These are phyloP conservation scores for Scaptomyza tumidula DNA, from an alignment of 2,888 invertebrate genomes.

Conservation along the genomic window DNA sequence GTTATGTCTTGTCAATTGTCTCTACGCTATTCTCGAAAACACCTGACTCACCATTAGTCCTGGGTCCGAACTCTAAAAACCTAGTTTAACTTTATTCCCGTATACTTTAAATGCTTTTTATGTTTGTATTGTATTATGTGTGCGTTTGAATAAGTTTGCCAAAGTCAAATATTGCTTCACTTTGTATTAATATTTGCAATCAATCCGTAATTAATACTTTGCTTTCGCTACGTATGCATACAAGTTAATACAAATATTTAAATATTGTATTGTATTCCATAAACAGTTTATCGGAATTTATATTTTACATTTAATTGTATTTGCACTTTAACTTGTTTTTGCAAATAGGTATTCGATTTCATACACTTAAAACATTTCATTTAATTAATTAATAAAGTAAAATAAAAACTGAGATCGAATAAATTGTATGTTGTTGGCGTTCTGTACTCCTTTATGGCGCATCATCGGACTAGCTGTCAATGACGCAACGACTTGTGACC, in stretches of 20 bases:
- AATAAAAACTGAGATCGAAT: not conserved
- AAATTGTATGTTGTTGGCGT: not conserved
- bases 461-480: conserved; percentile 13
- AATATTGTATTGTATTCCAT: not conserved
- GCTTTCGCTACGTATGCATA: not conserved
- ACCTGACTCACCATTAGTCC: conserved; percentile 24
- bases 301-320: not conserved
- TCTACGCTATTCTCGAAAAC: not conserved
- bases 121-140: not conserved
- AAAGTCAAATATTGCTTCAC: conserved; percentile 5
- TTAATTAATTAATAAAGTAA: not conserved
- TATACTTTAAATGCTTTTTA: not conserved
- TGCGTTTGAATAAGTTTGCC: not conserved
- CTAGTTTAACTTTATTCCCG: not conserved
- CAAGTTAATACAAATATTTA: not conserved
- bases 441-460: not conserved
- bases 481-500: conserved; percentile 27
- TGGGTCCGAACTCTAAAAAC: not conserved
- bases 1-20: conserved; percentile 13
- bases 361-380: not conserved
- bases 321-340: not conserved
- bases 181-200: not conserved
- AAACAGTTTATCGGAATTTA: not conserved
- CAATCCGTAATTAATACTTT: not conserved
- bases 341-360: not conserved